A percentile compares a stretch with the other conserved stretches of the same genome.
These are phyloP conservation scores for Saxidomus purpurata DNA, from an alignment of 1,140 invertebrate species.

Conservation along the genomic window DNA sequence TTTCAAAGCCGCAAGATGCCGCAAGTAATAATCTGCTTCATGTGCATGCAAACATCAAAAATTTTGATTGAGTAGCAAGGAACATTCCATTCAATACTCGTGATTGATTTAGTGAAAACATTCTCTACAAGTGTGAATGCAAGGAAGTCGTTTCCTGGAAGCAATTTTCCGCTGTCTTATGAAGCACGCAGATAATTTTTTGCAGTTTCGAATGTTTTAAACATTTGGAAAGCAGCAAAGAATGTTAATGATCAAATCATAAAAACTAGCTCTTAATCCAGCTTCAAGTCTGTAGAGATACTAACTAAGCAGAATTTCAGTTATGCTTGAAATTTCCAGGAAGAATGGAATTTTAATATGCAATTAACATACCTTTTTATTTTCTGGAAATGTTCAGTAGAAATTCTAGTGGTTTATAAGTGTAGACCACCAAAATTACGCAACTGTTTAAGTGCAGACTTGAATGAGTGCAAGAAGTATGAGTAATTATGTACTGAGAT, in stretches of 20 bases:
- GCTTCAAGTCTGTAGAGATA: neutral
- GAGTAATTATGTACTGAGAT: too few species aligned
- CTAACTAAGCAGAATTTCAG: neutral
- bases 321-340: neutral
- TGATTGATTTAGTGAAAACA: neutral
- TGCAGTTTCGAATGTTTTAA: neutral
- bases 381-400: too few species aligned
- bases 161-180: neutral
- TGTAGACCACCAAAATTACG: too few species aligned
- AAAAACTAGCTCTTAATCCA: neutral
- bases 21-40: neutral
- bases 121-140: neutral
- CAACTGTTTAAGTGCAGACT: too few species aligned
- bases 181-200: neutral
- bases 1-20: too few species aligned
- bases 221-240: neutral
- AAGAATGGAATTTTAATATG: neutral
- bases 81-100: neutral
- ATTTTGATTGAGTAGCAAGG: neutral
- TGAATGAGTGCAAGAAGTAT: too few species aligned
- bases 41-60: neutral
- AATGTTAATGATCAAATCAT: conserved; percentile 15
- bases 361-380: too few species aligned
- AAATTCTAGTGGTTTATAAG: too few species aligned
- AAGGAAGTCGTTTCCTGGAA: neutral